Conservation (phyloP, 2,797 vertebrate species). For the Avahi laniger region DNA sequence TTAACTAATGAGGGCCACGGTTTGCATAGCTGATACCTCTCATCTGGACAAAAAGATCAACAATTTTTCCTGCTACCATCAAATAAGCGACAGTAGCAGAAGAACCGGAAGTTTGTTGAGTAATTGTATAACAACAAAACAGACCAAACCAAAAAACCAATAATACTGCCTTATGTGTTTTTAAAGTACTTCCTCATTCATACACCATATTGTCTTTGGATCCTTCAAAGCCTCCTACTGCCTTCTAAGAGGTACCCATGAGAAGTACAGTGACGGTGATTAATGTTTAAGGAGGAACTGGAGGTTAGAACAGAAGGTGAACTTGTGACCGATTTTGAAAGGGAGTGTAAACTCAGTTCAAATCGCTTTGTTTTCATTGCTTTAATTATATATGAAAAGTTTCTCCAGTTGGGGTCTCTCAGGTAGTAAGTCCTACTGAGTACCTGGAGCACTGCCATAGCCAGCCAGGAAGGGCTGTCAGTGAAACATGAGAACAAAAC, state of each 20-base stretch:
- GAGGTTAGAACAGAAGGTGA: not conserved
- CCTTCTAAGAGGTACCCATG: not conserved
- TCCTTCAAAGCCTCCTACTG: not conserved
- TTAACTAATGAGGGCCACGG: not conserved
- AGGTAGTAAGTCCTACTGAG: not conserved
- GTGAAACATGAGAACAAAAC: not conserved
- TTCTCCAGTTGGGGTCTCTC: not conserved
- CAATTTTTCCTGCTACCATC: not conserved
- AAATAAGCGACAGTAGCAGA: not conserved
- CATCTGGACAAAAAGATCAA: not conserved
- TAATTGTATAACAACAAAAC: not conserved
- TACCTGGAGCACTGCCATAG: not conserved
- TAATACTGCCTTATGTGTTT: too few species aligned
- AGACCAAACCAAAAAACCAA: not conserved
- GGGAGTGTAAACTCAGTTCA: not conserved
- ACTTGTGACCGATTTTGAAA: not conserved
- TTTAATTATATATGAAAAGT: not conserved
- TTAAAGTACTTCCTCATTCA: not conserved
- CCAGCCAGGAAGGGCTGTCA: not conserved
- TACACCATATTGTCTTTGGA: not conserved
- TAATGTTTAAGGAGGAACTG: not conserved
- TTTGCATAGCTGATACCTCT: not conserved
- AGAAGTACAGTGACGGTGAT: not conserved
- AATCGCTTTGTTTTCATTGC: not conserved
- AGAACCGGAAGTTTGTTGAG: not conserved